Evolutionary conservation across 1,140 invertebrate species (phyloP), one percentile per base, ranked within the genome.

Genomic region (Hirudo medicinalis): DNA sequence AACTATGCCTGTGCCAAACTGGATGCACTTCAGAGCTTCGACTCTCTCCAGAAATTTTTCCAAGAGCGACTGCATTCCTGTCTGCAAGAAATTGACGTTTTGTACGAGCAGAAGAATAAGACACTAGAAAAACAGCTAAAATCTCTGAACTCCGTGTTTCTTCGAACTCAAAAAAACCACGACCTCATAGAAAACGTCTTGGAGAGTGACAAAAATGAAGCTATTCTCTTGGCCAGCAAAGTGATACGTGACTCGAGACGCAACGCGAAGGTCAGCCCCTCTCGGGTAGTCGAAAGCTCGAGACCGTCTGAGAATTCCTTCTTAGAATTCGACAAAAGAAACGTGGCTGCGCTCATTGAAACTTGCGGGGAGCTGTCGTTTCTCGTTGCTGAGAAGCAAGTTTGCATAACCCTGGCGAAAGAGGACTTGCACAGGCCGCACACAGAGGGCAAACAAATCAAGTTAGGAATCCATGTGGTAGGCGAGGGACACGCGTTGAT

Each of bases 301-400:
- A 11, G 29, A 22, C 57, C 57, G 29, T 15, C 22, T 20, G 57
- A 63, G 19, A 63, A 32, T 63, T 63, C 57, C 2, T 63, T 63
- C 20, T 25, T 63, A 63, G 57, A 63, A 32, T 63, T 63, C 29
- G 57, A 63, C 57, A 63, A 63, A 22, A 13, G 57, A 32, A 63
- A 63, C 22, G 57, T 63, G 11, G 29, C 57, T 1, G 57, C 57
- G 11, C 3, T 63, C 57, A 22, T 63, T 22, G 22, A 25, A 49
- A 49, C 43, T 17, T 49, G 43, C 43, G 43, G 43, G 11, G 43
- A 49, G 43, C 43, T 49, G 15, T 49, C 43, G 15, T 49, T 49
- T 49, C 43, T 49, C 15, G 43, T 49, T 2, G 43, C 43, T 17
- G 43, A 49, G 43, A 49, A 17, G 11, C 43, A 49, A 17, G 43